Evolutionary conservation across 1,140 invertebrate species (phyloP).

Genomic region (Drosophila truncata): DNA sequence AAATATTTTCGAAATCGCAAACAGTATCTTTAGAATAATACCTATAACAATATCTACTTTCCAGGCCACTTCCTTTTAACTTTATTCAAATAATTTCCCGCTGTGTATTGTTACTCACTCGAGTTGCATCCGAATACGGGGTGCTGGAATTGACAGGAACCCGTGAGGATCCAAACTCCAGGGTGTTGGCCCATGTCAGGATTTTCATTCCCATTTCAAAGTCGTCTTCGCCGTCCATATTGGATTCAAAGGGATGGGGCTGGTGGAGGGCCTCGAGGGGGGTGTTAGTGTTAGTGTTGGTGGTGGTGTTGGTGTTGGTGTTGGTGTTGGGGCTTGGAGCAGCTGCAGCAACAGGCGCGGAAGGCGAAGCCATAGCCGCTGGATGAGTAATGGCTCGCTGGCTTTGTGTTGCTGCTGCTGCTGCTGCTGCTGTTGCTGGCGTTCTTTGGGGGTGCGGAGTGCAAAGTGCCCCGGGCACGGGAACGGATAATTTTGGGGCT

Average conservation of each 20-base stretch:
- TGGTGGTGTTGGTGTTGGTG: conserved; percentile 18
- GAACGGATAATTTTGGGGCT: conserved; percentile 38
- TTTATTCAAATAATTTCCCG: conserved; percentile 4
- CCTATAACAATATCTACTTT: not conserved
- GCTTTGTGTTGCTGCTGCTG: conserved; percentile 35
- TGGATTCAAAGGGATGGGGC: conserved; percentile 25
- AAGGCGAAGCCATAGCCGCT: conserved; percentile 56
- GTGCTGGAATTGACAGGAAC: conserved; percentile 96
- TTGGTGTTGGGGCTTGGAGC: conserved; percentile 34
- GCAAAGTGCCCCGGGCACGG: conserved; percentile 13
- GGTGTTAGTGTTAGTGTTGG: conserved; percentile 19
- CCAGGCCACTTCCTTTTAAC: not conserved
- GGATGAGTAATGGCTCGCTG: conserved; percentile 57
- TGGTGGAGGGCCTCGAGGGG: conserved; percentile 2
- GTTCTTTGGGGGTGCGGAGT: not conserved
- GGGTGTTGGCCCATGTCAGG: too few species aligned
- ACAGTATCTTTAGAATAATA: not conserved
- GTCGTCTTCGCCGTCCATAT: conserved; percentile 64
- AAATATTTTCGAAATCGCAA: not conserved
- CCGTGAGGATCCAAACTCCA: conserved; percentile 94
- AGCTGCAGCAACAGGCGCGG: conserved; percentile 61
- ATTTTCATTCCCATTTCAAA: too few species aligned
- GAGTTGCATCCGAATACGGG: conserved; percentile 98
- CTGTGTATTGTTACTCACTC: conserved; percentile 88
- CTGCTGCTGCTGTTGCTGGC: conserved; percentile 13